A percentile compares a stretch with the other conserved stretches of the same genome.
phyloP scores from a whole-genome alignment of 2,888 invertebrate genomes.

The Drosophila mercatorum region DNA sequence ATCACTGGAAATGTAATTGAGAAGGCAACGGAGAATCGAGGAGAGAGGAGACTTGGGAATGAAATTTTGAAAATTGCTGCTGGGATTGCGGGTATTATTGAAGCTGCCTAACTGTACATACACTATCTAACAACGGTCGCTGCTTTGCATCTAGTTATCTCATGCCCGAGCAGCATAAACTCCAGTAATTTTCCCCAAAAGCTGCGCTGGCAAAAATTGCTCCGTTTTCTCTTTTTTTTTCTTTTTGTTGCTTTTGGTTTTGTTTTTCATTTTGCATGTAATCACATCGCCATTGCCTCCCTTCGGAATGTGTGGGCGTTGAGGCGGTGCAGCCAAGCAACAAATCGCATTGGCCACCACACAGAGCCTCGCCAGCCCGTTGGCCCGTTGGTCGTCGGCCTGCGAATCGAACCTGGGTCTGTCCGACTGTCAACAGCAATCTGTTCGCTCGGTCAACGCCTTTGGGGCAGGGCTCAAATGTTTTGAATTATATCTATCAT shows the following conservation, averaged over 20 bases:
- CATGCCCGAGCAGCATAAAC: conserved; percentile 29
- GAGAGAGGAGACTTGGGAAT: conserved; percentile 64
- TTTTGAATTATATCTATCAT: conserved; percentile 56
- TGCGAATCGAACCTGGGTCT: not conserved
- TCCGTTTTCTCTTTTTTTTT: conserved; percentile 15
- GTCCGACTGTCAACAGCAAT: conserved; percentile 31
- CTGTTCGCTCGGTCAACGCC: conserved; percentile 61
- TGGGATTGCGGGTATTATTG: conserved; percentile 79
- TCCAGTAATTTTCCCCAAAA: conserved; percentile 64
- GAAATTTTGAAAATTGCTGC: conserved; percentile 80
- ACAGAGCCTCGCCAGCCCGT: conserved; percentile 29
- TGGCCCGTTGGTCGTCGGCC: not conserved
- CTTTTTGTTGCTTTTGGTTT: not conserved
- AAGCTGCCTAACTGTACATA: conserved; percentile 41
- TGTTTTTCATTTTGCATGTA: conserved; percentile 47
- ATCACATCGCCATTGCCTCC: conserved; percentile 54
- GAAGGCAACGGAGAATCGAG: conserved; percentile 20
- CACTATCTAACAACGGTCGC: conserved; percentile 24
- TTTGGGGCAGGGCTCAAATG: conserved; percentile 55
- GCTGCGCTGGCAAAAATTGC: conserved; percentile 59
- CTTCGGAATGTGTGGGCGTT: conserved; percentile 16
- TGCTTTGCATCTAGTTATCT: conserved; percentile 14
- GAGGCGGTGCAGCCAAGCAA: conserved; percentile 64
- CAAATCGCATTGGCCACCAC: conserved; percentile 71
- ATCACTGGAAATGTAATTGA: conserved; percentile 67